Evolutionary conservation across 1,140 invertebrate species (phyloP).

Genomic region (Brachionus paranguensis): DNA sequence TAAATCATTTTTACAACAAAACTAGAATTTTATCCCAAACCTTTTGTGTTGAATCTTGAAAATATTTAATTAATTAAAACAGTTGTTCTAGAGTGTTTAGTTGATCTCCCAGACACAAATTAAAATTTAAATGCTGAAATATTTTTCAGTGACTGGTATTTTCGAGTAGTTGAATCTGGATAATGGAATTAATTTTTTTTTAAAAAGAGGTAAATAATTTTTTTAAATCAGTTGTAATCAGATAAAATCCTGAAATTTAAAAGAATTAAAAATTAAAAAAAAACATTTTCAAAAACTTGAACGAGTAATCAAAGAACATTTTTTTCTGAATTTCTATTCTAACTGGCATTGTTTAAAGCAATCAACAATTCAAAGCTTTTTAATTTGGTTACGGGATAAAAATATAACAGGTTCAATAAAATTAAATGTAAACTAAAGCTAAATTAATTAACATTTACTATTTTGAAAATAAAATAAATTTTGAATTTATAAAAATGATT

Average conservation of each 20-base stretch:
- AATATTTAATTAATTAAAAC: background rate
- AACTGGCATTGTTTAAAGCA: background rate
- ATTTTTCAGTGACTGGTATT: too few relatives aligned
- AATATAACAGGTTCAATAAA: too few relatives aligned
- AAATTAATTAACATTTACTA: too few relatives aligned
- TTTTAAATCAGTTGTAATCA: background rate
- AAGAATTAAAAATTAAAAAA: background rate
- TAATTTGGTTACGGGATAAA: too few relatives aligned
- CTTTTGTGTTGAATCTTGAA: background rate
- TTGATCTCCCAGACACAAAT: background rate
- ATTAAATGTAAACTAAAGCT: too few relatives aligned
- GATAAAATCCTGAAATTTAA: background rate
- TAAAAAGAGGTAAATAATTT: background rate
- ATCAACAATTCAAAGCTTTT: background rate
- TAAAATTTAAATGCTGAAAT: too few relatives aligned
- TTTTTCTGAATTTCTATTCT: background rate
- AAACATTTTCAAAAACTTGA: background rate
- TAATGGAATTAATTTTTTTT: too few relatives aligned
- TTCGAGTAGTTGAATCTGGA: too few relatives aligned
- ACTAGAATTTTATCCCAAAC: background rate
- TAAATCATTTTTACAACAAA: too few relatives aligned
- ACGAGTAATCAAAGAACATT: background rate
- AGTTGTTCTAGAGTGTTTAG: background rate
- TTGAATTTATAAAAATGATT: too few relatives aligned
- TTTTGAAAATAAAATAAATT: too few relatives aligned